These are phyloP conservation scores for Protonemura montana DNA, from an alignment of 2,888 invertebrate genomes.

Conservation along the genomic window DNA sequence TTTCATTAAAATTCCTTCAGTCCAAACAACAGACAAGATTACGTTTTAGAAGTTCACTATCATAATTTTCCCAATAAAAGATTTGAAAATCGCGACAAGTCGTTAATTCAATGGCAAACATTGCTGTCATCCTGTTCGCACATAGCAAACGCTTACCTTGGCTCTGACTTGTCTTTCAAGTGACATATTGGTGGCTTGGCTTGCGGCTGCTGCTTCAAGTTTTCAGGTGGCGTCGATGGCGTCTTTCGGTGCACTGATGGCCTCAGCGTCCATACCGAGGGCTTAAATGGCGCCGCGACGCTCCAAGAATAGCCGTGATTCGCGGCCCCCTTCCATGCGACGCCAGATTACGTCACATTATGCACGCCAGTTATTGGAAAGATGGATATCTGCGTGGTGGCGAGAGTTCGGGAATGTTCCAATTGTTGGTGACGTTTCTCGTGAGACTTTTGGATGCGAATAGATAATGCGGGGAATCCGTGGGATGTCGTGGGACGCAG, in stretches of 20 bases:
- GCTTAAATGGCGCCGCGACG: conserved; percentile 40
- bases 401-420: background rate
- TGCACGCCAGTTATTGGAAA: conserved; percentile 20
- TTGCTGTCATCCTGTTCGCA: too few species aligned
- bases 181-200: conserved; percentile 70
- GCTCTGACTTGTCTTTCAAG: conserved; percentile 90
- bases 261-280: background rate
- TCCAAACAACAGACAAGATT: too few species aligned
- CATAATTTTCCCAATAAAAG: too few species aligned
- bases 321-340: background rate
- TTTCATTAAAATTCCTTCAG: too few species aligned
- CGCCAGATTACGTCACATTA: background rate
- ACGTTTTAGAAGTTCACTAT: too few species aligned
- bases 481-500: background rate
- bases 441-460: background rate
- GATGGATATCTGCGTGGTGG: background rate
- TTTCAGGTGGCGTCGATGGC: conserved; percentile 8
- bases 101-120: too few species aligned
- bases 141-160: conserved; percentile 69
- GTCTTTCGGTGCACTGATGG: conserved; percentile 33
- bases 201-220: background rate
- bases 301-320: conserved; percentile 39
- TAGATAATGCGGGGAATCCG: background rate
- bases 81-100: too few species aligned
- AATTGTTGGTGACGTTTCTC: conserved; percentile 3